A percentile compares a stretch with the other conserved stretches of the same genome.
phyloP scores from a whole-genome alignment of 2,797 vertebrate species.

The Gymnoscopelus microlampas region DNA sequence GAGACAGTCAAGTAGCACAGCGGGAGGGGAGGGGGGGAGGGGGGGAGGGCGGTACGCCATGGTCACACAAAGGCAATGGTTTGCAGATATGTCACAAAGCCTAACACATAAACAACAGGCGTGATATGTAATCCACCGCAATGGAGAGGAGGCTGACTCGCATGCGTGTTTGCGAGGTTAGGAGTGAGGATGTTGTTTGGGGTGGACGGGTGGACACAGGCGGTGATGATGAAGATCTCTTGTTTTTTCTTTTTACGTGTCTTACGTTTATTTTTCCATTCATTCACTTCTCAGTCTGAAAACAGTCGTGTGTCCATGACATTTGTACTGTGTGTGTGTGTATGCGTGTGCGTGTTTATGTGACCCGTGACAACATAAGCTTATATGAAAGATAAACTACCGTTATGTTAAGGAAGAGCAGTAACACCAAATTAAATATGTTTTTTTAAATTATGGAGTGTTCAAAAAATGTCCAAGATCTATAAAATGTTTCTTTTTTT shows the following conservation, averaged over 20 bases:
- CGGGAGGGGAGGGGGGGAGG: constrained; percentile 28
- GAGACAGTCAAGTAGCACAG: constrained; percentile 68
- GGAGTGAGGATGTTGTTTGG: neutral
- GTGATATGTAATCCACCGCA: constrained; percentile 50
- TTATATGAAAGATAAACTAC: no score
- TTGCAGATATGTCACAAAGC: constrained; percentile 77
- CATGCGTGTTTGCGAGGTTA: constrained; percentile 56
- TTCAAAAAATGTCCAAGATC: constrained; percentile 21
- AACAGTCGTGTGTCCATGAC: constrained; percentile 70
- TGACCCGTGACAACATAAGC: no score
- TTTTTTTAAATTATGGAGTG: no score
- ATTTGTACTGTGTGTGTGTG: constrained; percentile 32
- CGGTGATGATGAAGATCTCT: constrained; percentile 41
- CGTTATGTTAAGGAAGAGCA: constrained; percentile 1
- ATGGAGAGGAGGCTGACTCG: constrained; percentile 57
- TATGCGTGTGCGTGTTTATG: constrained; percentile 21
- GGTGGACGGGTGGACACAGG: neutral
- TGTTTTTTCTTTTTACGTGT: neutral
- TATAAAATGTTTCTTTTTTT: neutral
- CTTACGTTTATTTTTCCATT: constrained; percentile 9
- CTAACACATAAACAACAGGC: constrained; percentile 63
- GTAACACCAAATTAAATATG: constrained; percentile 18
- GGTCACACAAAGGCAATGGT: constrained; percentile 64
- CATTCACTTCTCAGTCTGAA: constrained; percentile 2
- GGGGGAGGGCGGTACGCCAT: constrained; percentile 20